These are phyloP conservation scores for Rhyacophila evoluta DNA, from an alignment of 2,888 invertebrate species.

Conservation along the genomic window DNA sequence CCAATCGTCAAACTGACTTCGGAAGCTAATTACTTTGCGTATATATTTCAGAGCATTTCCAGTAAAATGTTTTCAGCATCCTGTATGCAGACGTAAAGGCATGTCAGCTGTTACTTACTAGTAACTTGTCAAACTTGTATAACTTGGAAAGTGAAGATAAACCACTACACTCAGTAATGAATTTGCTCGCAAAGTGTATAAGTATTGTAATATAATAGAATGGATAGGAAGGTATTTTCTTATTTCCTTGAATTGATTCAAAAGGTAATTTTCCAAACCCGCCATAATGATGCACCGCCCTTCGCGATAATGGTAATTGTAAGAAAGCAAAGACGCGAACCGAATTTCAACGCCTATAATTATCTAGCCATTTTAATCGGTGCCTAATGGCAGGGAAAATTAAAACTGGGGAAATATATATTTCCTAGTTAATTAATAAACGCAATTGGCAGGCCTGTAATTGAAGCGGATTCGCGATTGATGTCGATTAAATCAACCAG, in stretches of 20 bases:
- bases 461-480: conserved; percentile 11
- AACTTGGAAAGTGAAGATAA: too few species aligned
- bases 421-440: conserved; percentile 27
- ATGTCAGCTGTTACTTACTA: too few species aligned
- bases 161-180: too few species aligned
- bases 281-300: conserved; percentile 11
- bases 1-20: too few species aligned
- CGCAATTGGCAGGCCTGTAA: conserved; percentile 8
- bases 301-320: conserved; percentile 28
- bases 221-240: too few species aligned
- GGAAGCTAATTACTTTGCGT: too few species aligned
- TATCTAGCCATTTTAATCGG: conserved; percentile 27
- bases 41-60: too few species aligned
- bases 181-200: too few species aligned
- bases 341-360: neutral
- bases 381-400: conserved; percentile 28
- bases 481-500: neutral
- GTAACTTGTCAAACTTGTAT: too few species aligned
- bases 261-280: conserved; percentile 3
- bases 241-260: neutral
- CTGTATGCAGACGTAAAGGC: too few species aligned
- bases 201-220: too few species aligned
- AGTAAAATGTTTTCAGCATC: too few species aligned
- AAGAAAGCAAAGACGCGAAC: conserved; percentile 27
- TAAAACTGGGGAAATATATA: conserved; percentile 30